A percentile compares a stretch with the other conserved stretches of the same genome.
These are phyloP conservation scores for Plectropomus leopardus DNA, from an alignment of 2,113 vertebrate species.

Conservation along the genomic window DNA sequence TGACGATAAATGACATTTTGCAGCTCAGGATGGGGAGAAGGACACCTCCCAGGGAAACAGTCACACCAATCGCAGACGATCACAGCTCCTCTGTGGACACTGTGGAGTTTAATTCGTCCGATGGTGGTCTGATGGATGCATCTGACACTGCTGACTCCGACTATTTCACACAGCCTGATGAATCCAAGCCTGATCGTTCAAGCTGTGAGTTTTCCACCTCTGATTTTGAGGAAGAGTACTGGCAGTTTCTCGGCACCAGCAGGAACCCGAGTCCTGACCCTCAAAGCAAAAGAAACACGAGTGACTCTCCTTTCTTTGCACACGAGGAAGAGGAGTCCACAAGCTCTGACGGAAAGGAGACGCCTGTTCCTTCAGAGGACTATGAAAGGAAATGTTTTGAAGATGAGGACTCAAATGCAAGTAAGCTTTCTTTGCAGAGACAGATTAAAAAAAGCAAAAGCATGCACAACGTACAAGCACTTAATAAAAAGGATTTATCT, in stretches of 20 bases:
- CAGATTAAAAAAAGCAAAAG: conserved; percentile 73
- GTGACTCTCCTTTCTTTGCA: conserved; percentile 24
- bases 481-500: conserved; percentile 39
- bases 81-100: conserved; percentile 7
- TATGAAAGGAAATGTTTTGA: conserved; percentile 26
- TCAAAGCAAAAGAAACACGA: conserved; percentile 29
- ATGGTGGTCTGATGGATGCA: conserved; percentile 51
- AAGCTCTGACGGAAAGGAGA: conserved; percentile 42
- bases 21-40: conserved; percentile 69
- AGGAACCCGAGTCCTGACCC: conserved; percentile 69
- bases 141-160: conserved; percentile 80
- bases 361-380: conserved; percentile 56
- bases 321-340: conserved; percentile 38
- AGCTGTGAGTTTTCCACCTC: conserved; percentile 82
- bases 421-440: not conserved
- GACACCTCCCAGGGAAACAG: conserved; percentile 25
- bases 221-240: conserved; percentile 83
- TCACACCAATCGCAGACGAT: not conserved
- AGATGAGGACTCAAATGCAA: conserved; percentile 16
- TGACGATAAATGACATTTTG: conserved; percentile 86
- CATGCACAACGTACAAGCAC: conserved; percentile 57
- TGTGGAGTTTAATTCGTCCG: conserved; percentile 43
- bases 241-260: conserved; percentile 62
- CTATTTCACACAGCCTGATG: conserved; percentile 83
- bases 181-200: conserved; percentile 77